Evolutionary conservation across 1,140 invertebrate genomes (phyloP), one percentile per base, ranked within the genome.

Genomic region (Kradibia gibbosae): DNA sequence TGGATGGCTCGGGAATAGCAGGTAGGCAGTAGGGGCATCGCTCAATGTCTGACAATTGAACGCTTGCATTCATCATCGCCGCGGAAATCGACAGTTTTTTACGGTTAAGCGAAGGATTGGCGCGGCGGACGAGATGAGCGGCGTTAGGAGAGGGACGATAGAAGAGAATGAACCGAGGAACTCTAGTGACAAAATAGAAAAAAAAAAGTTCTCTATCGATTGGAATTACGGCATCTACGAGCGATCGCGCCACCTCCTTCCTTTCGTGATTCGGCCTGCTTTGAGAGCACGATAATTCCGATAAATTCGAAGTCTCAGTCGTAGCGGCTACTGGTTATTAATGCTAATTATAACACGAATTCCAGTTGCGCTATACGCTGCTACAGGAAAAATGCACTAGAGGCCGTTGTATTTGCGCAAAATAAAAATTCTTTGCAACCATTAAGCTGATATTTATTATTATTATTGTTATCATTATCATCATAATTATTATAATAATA

Each of bases 41-140:
- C 78, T 72, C 71, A 80, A 53, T 17, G 78, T 78, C 76, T 31
- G 45, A 3, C 13, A 15, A 4, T 15, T 8, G 36, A 36, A 20
- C 55, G 13, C 34, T 5, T 50, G 50, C 28, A 80, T 80, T 80
- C 62, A 80, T 74, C 78, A 73, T 72, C 31, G 39, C 15, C 36
- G 28, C 17, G n/a, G 60, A 80, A 80, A 53, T 34, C 13, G n/a
- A n/a, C 50, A 39, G 45, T 78, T 70, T 36, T 53, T 72, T n/a
- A 11, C 4, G 11, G 48, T 42, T 60, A 60, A 75, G 36, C 17
- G 22, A 7, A 36, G 36, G 28, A 25, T 15, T 8, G 65, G 42
- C n/a, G n/a, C n/a, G n/a, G n/a, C n/a, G n/a, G n/a, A n/a, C n/a
- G n/a, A n/a, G n/a, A n/a, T n/a, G n/a, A n/a, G n/a, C n/a, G n/a